Evolutionary conservation across 2,888 invertebrate species (phyloP).

Genomic region (Dicyrtoma fusca): DNA sequence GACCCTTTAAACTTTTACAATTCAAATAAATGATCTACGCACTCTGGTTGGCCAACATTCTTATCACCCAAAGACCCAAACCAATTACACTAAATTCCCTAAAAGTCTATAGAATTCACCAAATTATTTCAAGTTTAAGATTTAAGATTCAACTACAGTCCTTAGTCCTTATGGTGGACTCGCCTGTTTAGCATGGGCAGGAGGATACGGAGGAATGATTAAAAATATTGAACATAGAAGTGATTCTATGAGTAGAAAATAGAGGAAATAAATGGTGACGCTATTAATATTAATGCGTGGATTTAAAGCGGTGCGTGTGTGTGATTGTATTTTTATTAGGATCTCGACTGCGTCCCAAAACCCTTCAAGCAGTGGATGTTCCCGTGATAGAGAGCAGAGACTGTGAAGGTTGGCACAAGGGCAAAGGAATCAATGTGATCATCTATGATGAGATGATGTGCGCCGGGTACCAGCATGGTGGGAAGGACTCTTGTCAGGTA

Average conservation of each 20-base stretch:
- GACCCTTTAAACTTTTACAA: too few species aligned
- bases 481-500: conserved; percentile 74
- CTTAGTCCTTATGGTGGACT: too few species aligned
- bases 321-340: conserved; percentile 62
- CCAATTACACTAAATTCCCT: too few species aligned
- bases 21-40: too few species aligned
- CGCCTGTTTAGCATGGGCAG: too few species aligned
- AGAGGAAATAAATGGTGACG: background rate
- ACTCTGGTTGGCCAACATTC: too few species aligned
- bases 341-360: conserved; percentile 83
- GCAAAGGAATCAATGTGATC: conserved; percentile 80
- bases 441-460: conserved; percentile 96
- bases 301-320: background rate
- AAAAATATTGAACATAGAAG: background rate
- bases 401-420: conserved; percentile 71
- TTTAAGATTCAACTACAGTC: too few species aligned
- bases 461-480: conserved; percentile 84
- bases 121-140: too few species aligned
- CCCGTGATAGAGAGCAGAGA: conserved; percentile 87
- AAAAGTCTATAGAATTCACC: too few species aligned
- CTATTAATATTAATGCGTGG: conserved; percentile 7
- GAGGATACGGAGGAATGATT: too few species aligned
- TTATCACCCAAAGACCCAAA: too few species aligned
- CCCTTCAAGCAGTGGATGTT: conserved; percentile 87
- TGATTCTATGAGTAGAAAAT: too few species aligned